A percentile compares a stretch with the other conserved stretches of the same genome.
Conservation (phyloP, 2,113 vertebrate genomes). For the Dolichallabes microphthalmus region DNA sequence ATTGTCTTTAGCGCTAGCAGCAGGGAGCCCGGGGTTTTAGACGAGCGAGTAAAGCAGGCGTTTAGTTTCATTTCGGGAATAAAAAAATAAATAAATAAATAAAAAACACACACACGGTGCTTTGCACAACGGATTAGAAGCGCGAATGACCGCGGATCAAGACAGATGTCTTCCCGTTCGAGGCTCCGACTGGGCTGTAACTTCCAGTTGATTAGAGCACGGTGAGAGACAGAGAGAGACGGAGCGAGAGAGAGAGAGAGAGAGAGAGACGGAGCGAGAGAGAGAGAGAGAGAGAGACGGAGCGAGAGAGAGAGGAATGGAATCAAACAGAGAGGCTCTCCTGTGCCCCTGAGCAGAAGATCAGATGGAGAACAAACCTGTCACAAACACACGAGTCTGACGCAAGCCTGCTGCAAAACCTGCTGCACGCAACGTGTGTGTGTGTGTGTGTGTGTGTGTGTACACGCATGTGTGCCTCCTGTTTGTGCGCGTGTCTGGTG, state of each 20-base stretch:
- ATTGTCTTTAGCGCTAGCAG: slow-evolving; percentile 45
- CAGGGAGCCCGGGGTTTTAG: slow-evolving; percentile 21
- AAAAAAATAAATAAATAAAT: no score
- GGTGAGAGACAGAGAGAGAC: slow-evolving; percentile 56
- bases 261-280: no score
- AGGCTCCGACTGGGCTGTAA: slow-evolving; percentile 44
- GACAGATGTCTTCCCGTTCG: slow-evolving; percentile 40
- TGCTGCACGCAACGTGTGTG: slow-evolving; percentile 64
- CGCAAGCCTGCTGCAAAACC: slow-evolving; percentile 77
- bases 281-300: slow-evolving; percentile 60
- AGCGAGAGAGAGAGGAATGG: slow-evolving; percentile 61
- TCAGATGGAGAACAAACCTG: slow-evolving; percentile 77
- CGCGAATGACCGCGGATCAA: slow-evolving; percentile 10
- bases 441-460: slow-evolving; percentile 37
- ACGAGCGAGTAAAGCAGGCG: slow-evolving; percentile 21
- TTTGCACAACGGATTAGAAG: slow-evolving; percentile 46
- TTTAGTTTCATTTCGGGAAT: slow-evolving; percentile 25
- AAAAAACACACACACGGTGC: background rate
- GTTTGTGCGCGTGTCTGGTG: slow-evolving; percentile 3
- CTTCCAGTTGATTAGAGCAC: slow-evolving; percentile 56
- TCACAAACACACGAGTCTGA: slow-evolving; percentile 74
- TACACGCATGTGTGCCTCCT: slow-evolving; percentile 3
- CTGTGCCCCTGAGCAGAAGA: slow-evolving; percentile 74
- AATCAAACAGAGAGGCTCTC: slow-evolving; percentile 71
- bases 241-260: slow-evolving; percentile 18